phyloP scores from a whole-genome alignment of 1,140 invertebrate genomes.

The Potamilus streckersoni region DNA sequence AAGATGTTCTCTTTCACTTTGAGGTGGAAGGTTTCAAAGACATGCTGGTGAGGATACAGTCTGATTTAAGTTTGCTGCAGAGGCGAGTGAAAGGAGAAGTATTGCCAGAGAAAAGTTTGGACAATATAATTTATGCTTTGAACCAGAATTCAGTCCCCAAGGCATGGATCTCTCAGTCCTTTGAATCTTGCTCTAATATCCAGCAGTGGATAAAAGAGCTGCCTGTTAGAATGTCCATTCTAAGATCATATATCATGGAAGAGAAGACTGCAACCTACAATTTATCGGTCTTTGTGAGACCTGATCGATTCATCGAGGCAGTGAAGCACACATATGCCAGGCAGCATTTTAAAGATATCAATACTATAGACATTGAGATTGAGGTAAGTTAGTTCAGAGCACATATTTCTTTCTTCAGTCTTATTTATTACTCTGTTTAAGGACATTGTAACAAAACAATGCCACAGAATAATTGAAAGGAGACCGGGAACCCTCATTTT shows the following conservation, averaged over 20 bases:
- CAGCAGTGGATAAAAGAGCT: slow-evolving; percentile 50
- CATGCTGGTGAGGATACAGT: slow-evolving; percentile 40
- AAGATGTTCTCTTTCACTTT: slow-evolving; percentile 55
- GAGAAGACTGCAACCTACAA: slow-evolving; percentile 34
- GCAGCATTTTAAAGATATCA: slow-evolving; percentile 57
- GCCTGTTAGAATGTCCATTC: slow-evolving; percentile 28
- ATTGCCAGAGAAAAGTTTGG: slow-evolving; percentile 32
- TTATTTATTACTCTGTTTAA: no score
- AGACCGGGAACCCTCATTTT: no score
- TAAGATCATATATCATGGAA: slow-evolving; percentile 41
- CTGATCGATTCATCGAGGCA: slow-evolving; percentile 57
- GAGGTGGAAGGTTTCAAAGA: slow-evolving; percentile 51
- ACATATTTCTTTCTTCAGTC: no score
- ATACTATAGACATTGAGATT: slow-evolving; percentile 48
- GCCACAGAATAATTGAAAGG: no score
- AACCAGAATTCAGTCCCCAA: slow-evolving; percentile 48
- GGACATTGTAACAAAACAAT: no score
- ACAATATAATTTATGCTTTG: slow-evolving; percentile 41
- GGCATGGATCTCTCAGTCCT: slow-evolving; percentile 48
- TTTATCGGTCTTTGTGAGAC: slow-evolving; percentile 56
- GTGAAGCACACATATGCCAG: slow-evolving; percentile 59
- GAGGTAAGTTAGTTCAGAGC: slow-evolving; percentile 41
- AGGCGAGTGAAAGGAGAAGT: slow-evolving; percentile 43
- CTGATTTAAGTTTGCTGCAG: slow-evolving; percentile 48
- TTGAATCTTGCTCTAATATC: slow-evolving; percentile 43